Conservation (phyloP, 2,797 vertebrate genomes). For the Hybognathus amarus region DNA sequence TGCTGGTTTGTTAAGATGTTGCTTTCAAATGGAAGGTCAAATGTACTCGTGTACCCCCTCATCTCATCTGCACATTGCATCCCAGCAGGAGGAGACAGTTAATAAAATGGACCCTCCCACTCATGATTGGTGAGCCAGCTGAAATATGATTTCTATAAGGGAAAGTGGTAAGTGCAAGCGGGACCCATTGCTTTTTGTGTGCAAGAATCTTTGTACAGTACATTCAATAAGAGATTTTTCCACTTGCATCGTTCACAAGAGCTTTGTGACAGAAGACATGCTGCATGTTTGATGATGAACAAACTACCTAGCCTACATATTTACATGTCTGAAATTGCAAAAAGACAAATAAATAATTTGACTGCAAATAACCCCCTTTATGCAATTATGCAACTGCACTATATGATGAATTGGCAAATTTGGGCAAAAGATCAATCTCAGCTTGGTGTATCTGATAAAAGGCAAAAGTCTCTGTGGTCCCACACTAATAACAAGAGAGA, state of each 20-base stretch:
- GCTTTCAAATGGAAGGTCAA: slow-evolving; percentile 20
- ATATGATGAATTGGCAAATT: slow-evolving; percentile 26
- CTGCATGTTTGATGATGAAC: background rate
- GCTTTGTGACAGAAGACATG: background rate
- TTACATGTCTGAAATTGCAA: slow-evolving; percentile 1
- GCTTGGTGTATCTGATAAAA: slow-evolving; percentile 26
- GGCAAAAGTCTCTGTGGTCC: slow-evolving; percentile 14
- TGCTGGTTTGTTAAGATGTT: slow-evolving; percentile 16
- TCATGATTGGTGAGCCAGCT: background rate
- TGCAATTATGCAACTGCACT: background rate
- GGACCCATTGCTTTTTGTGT: background rate
- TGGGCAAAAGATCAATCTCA: slow-evolving; percentile 26
- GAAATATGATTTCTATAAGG: background rate
- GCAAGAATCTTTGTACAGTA: background rate
- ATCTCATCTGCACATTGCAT: background rate
- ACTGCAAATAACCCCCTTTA: slow-evolving; percentile 12
- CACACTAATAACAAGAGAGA: slow-evolving; percentile 46
- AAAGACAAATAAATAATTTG: background rate
- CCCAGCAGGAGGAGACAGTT: slow-evolving; percentile 13
- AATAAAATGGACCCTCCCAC: slow-evolving; percentile 18
- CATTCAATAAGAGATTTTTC: background rate
- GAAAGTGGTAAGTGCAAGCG: background rate
- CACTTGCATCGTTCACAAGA: background rate
- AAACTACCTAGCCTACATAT: slow-evolving; percentile 3
- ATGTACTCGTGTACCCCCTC: background rate